A percentile compares a stretch with the other conserved stretches of the same genome.
Conservation (phyloP, 2,113 vertebrate species). For the Malaclemys terrapin region DNA sequence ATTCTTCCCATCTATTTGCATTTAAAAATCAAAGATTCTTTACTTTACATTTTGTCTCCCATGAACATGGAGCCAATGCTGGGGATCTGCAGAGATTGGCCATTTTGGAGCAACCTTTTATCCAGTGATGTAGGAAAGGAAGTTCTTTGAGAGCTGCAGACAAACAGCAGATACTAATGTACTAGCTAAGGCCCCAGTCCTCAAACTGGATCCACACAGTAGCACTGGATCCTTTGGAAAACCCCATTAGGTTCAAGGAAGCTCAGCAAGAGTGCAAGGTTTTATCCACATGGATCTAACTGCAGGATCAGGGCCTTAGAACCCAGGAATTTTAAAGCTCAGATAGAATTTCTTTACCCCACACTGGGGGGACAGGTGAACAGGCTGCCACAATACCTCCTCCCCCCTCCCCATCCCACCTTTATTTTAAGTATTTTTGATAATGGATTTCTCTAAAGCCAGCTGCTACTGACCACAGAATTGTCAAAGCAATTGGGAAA, state of each 20-base stretch:
- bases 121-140: background rate
- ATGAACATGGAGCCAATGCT: background rate
- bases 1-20: background rate
- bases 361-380: background rate
- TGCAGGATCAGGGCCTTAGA: background rate
- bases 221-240: background rate
- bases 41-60: background rate
- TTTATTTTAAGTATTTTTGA: background rate
- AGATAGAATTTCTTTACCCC: background rate
- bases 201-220: background rate
- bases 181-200: background rate
- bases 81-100: background rate
- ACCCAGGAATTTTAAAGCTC: background rate
- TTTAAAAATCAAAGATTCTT: background rate
- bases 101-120: background rate
- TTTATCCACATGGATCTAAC: background rate
- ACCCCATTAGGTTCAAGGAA: background rate
- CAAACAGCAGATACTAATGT: background rate
- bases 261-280: background rate
- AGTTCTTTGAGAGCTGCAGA: background rate
- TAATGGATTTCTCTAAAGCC: background rate
- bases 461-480: background rate
- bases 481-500: background rate
- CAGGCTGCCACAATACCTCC: background rate
- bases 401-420: background rate